Evolutionary conservation across 2,888 invertebrate genomes (phyloP), one percentile per base, ranked within the genome.

Genomic region (Protonemura montana): DNA sequence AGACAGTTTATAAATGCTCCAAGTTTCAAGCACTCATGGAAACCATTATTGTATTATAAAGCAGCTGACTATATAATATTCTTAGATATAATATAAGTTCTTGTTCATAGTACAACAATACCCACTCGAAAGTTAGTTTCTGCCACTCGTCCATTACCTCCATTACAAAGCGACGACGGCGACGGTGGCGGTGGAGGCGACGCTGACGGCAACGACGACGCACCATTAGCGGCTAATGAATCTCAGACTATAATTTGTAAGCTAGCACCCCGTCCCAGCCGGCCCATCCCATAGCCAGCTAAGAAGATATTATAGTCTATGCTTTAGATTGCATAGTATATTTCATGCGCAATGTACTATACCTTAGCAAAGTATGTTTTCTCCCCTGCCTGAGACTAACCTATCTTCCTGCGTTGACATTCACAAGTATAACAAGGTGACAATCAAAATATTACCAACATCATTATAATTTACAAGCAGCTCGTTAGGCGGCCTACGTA

Each of bases 211-310:
- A 59, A 59, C 59, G 59, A 59, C 59, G 81, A 81, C 81, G 81
- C 30, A 30, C 81, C 81, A 81, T 81, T 81, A 81, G 29, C 28
- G 30, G 81, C 81, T 81, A 81, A 81, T 81, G 81, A 81, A 81
- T 81, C 81, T 30, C 78, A 78, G 28, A 28, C 78, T 27, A 78
- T 26, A 27, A 78, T 78, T 78, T 27, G 78, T 78, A 78, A 78
- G 78, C 78, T 16, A 7, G 26, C 26, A 78, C 78, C 59, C 59
- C 59, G 59, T 59, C 59, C 59, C 59, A 59, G 13, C 41, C 41
- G 21, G 59, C 59, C 59, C 59, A 59, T 35, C 35, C 35, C 35
- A 35, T 35, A 35, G 59, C 16, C 59, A 13, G 59, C 59, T 59
- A 59, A 59, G 59, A 59, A 59, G 59, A 59, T 59, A 59, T 59